These are phyloP conservation scores for Drosophila colorata DNA, from an alignment of 2,888 invertebrate genomes.

Conservation along the genomic window DNA sequence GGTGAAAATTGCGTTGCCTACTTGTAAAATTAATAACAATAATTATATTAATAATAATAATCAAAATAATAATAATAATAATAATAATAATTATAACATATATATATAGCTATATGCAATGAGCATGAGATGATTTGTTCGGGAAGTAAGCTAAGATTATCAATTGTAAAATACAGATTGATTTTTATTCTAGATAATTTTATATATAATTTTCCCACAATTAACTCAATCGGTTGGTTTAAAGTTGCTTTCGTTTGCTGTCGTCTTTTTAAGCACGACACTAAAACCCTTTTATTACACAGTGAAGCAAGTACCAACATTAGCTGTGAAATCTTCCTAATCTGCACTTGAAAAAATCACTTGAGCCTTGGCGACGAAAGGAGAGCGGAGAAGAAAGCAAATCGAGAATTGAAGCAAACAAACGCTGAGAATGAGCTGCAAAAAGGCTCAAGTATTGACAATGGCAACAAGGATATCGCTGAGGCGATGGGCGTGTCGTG, in stretches of 20 bases:
- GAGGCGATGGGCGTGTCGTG: conserved; percentile 47
- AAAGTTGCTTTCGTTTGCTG: not conserved
- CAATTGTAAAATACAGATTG: no score
- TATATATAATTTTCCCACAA: not conserved
- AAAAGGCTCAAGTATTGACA: conserved; percentile 80
- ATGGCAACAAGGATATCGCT: conserved; percentile 63
- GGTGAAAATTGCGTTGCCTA: no score
- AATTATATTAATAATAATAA: no score
- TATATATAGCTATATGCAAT: not conserved
- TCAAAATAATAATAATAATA: no score
- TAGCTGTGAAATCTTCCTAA: conserved; percentile 72
- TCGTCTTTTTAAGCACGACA: not conserved
- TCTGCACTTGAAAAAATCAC: conserved; percentile 70
- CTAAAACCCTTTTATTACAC: conserved; percentile 33
- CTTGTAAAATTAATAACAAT: no score
- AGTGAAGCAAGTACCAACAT: conserved; percentile 44
- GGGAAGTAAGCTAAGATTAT: no score
- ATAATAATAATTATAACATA: no score
- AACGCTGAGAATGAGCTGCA: conserved; percentile 74
- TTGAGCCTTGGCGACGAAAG: conserved; percentile 30
- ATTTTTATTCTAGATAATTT: not conserved
- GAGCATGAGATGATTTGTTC: not conserved
- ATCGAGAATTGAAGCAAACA: conserved; percentile 66
- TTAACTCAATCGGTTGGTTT: conserved; percentile 1
- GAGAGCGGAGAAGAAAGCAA: conserved; percentile 32